These are phyloP conservation scores for Zaprionus ghesquierei DNA, from an alignment of 1,140 invertebrate genomes.

Conservation along the genomic window DNA sequence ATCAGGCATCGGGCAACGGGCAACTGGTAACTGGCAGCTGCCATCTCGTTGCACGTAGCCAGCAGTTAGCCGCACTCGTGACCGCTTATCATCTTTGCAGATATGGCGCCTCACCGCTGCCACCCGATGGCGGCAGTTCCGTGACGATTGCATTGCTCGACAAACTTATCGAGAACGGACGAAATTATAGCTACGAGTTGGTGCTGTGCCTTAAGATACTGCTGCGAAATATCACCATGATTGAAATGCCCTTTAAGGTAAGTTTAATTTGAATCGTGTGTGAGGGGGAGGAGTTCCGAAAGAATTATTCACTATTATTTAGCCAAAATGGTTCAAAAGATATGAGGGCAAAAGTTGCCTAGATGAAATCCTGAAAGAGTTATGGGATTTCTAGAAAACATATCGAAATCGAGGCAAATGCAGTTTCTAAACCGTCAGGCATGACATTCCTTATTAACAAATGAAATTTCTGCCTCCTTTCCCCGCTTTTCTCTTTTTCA, in stretches of 20 bases:
- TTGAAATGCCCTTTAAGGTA: constrained; percentile 82
- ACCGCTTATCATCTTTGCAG: constrained; percentile 56
- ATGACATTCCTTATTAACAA: neutral
- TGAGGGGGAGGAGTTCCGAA: neutral
- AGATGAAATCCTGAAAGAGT: too few species aligned
- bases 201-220: constrained; percentile 87
- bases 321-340: too few species aligned
- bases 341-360: too few species aligned
- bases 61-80: constrained; percentile 29
- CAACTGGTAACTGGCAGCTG: constrained; percentile 35
- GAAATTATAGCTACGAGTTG: constrained; percentile 87
- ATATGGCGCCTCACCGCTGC: constrained; percentile 78
- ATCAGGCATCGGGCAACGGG: neutral
- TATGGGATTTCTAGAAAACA: too few species aligned
- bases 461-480: neutral
- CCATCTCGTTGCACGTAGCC: constrained; percentile 46
- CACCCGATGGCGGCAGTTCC: constrained; percentile 74
- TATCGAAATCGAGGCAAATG: too few species aligned
- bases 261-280: constrained; percentile 14
- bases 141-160: constrained; percentile 84
- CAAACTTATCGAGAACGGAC: constrained; percentile 85
- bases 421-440: neutral
- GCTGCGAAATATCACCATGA: constrained; percentile 85
- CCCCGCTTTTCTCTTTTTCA: constrained; percentile 32
- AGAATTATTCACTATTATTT: neutral